Conservation (phyloP, 2,888 invertebrate species). For the Alloplasta piceator region DNA sequence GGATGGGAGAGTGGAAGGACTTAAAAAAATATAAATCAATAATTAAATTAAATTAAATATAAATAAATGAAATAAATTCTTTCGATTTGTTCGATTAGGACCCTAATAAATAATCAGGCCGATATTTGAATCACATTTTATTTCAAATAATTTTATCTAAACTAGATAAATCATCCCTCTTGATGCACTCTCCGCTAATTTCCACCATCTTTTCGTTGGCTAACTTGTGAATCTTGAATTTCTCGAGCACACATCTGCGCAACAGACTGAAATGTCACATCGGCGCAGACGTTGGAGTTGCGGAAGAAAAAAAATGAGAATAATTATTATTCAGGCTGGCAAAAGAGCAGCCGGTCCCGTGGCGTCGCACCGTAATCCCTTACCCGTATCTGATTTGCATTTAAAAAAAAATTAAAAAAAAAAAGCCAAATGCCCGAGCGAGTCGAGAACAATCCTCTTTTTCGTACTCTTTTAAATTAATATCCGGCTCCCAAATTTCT, state of each 20-base stretch:
- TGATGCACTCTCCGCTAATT: too few species aligned
- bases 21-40: too few species aligned
- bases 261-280: constrained; percentile 7
- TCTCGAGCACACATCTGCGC: constrained; percentile 56
- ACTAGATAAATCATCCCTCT: too few species aligned
- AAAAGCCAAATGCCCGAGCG: neutral
- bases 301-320: constrained; percentile 30
- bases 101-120: too few species aligned
- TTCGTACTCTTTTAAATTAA: too few species aligned
- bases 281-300: constrained; percentile 1
- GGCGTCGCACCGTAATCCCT: constrained; percentile 74
- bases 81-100: too few species aligned
- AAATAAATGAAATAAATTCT: too few species aligned
- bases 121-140: too few species aligned
- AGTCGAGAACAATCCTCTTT: constrained; percentile 6
- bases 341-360: constrained; percentile 79
- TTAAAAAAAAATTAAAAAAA: constrained; percentile 65
- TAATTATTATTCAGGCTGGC: constrained; percentile 73
- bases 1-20: too few species aligned
- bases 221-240: constrained; percentile 41
- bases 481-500: too few species aligned
- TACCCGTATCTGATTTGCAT: constrained; percentile 78
- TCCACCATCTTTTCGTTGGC: neutral
- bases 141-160: too few species aligned
- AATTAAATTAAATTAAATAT: too few species aligned